phyloP scores from a whole-genome alignment of 2,888 invertebrate genomes.

The Drosophila anceps region DNA sequence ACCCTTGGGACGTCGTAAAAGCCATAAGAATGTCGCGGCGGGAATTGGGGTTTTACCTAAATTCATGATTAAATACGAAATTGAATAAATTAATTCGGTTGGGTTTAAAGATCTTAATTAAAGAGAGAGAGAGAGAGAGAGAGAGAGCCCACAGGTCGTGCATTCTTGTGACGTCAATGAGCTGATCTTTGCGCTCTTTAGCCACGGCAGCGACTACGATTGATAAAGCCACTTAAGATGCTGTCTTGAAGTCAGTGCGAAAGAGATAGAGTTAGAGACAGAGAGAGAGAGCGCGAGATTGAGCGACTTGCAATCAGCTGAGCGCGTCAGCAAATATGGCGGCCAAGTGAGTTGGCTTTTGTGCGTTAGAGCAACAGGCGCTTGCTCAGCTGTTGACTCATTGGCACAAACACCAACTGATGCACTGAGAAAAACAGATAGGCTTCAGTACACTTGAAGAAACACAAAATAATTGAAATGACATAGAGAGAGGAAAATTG shows the following conservation, averaged over 20 bases:
- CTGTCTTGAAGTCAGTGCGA: not conserved
- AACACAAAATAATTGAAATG: not conserved
- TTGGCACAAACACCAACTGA: conserved; percentile 21
- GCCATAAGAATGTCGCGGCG: conserved; percentile 63
- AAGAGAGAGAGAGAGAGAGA: too few species aligned
- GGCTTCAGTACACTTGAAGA: not conserved
- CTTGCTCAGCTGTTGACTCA: conserved; percentile 47
- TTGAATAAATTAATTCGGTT: conserved; percentile 25
- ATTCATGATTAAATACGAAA: conserved; percentile 17
- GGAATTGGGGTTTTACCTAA: conserved; percentile 30
- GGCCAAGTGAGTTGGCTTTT: conserved; percentile 15
- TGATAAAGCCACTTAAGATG: conserved; percentile 19
- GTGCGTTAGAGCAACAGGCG: conserved; percentile 53
- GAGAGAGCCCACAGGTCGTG: conserved; percentile 8
- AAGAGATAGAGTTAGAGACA: not conserved
- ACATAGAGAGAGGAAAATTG: too few species aligned
- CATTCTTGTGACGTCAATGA: conserved; percentile 31
- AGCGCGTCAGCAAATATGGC: conserved; percentile 42
- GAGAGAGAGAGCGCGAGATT: conserved; percentile 11
- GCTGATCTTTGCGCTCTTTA: conserved; percentile 24
- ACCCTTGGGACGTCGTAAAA: conserved; percentile 22
- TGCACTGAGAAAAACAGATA: conserved; percentile 22
- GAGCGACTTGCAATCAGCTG: conserved; percentile 39
- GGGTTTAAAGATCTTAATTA: not conserved
- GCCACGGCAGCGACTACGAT: not conserved